These are phyloP conservation scores for Lepidothrix coronata DNA, from an alignment of 2,113 vertebrate genomes.

Conservation along the genomic window DNA sequence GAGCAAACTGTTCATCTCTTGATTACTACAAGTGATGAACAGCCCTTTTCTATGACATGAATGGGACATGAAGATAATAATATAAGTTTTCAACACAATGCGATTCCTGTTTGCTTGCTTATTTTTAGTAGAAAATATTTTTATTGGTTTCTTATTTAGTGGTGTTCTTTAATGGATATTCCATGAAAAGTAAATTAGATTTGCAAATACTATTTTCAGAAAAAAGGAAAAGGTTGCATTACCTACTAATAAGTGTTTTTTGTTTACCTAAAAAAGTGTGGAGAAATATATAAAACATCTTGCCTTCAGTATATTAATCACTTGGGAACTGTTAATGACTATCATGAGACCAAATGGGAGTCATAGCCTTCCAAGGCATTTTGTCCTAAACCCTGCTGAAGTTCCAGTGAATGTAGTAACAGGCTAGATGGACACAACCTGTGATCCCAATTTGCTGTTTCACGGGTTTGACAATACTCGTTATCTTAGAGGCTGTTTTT, in stretches of 20 bases:
- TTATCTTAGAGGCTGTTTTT: neutral
- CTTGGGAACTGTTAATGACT: neutral
- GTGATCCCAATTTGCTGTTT: neutral
- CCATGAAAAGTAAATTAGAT: neutral
- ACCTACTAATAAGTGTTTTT: neutral
- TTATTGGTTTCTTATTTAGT: neutral
- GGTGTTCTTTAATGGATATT: neutral
- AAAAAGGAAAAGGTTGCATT: neutral
- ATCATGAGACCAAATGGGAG: neutral
- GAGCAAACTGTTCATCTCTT: neutral
- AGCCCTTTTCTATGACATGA: neutral
- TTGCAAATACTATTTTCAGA: neutral
- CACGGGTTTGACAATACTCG: neutral
- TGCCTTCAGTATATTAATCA: neutral
- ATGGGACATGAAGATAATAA: neutral
- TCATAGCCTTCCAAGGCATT: neutral
- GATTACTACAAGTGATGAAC: neutral
- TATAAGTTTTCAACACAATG: neutral
- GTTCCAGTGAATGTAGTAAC: neutral
- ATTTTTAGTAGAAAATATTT: neutral
- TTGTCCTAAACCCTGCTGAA: neutral
- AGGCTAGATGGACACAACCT: neutral
- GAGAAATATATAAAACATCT: neutral
- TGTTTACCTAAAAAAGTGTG: neutral
- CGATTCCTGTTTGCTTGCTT: neutral